Conservation (phyloP, 2,113 vertebrate genomes). For the Albula glossodonta region DNA sequence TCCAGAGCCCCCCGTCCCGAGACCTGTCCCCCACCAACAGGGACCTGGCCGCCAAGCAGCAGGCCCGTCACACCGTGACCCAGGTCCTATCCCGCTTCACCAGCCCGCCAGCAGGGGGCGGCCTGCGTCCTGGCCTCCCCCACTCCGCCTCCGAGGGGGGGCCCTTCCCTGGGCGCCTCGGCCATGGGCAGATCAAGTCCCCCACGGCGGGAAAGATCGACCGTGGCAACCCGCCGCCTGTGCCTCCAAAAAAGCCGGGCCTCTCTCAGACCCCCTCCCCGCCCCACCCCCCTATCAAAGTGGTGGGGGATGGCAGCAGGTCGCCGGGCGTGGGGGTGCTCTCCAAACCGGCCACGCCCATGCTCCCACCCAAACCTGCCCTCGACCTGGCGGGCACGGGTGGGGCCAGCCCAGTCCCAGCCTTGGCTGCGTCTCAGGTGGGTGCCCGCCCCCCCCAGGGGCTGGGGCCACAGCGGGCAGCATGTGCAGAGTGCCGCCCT, state of each 20-base stretch:
- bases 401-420: constrained; percentile 82
- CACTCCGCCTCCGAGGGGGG: constrained; percentile 70
- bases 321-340: constrained; percentile 78
- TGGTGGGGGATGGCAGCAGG: constrained; percentile 81
- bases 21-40: constrained; percentile 91
- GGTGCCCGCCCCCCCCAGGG: constrained; percentile 82
- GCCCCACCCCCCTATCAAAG: constrained; percentile 90
- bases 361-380: constrained; percentile 97
- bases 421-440: constrained; percentile 98
- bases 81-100: constrained; percentile 95
- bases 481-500: constrained; percentile 91
- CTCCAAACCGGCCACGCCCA: constrained; percentile 83
- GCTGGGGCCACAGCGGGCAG: constrained; percentile 80
- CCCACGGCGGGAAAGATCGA: constrained; percentile 86
- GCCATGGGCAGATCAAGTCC: constrained; percentile 80
- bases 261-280: constrained; percentile 93
- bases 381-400: constrained; percentile 89
- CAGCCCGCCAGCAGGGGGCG: constrained; percentile 73
- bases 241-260: constrained; percentile 98
- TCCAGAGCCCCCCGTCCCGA: constrained; percentile 85
- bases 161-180: constrained; percentile 72
- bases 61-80: constrained; percentile 94
- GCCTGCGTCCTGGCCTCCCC: constrained; percentile 64
- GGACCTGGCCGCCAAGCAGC: constrained; percentile 91
- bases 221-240: constrained; percentile 95